These are phyloP conservation scores for Hypotaenidia okinawae DNA, from an alignment of 2,797 vertebrate species.

Conservation along the genomic window DNA sequence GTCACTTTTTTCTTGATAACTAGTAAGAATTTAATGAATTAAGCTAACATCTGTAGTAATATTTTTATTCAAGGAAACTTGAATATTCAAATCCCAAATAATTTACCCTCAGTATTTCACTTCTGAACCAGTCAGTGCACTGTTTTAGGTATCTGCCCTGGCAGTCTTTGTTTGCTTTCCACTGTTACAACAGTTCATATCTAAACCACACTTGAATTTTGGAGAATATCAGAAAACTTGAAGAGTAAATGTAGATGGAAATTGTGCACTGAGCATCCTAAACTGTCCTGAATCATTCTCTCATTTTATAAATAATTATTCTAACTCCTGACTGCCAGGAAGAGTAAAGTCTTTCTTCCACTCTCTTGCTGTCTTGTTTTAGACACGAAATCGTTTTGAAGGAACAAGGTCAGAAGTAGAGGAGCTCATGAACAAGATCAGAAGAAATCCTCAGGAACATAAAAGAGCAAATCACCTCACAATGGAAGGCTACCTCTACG, in stretches of 20 bases:
- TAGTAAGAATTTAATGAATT: not conserved
- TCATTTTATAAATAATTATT: not conserved
- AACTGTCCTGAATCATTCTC: not conserved
- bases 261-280: not conserved
- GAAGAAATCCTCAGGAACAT: conserved; percentile 88
- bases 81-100: not conserved
- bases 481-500: conserved; percentile 94
- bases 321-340: not conserved
- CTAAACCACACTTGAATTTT: not conserved
- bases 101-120: not conserved
- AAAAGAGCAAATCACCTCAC: conserved; percentile 92
- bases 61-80: not conserved
- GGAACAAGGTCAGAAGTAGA: conserved; percentile 92
- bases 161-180: not conserved
- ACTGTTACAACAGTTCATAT: not conserved
- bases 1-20: not conserved
- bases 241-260: not conserved
- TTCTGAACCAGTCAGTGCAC: not conserved
- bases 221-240: not conserved
- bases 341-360: not conserved
- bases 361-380: not conserved
- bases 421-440: conserved; percentile 95
- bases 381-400: conserved; percentile 97
- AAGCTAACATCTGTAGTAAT: not conserved
- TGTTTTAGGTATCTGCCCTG: not conserved